phyloP scores from a whole-genome alignment of 2,797 vertebrate genomes.

The Micromesistius poutassou region DNA sequence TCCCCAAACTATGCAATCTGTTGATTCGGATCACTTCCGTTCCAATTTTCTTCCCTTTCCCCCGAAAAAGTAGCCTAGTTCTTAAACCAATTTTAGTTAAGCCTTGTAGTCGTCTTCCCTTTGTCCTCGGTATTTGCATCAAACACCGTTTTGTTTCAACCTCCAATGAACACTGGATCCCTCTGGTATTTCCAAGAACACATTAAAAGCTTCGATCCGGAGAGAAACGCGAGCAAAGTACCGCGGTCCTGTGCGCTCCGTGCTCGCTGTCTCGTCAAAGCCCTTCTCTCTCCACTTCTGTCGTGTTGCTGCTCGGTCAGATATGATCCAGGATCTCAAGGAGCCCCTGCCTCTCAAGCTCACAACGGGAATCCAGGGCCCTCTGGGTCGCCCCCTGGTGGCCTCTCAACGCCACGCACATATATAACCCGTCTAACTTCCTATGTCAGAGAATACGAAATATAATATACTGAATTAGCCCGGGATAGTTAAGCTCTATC shows the following conservation, averaged over 20 bases:
- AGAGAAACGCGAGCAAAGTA: not conserved
- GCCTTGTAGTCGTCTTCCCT: not conserved
- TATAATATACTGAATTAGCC: slow-evolving; percentile 30
- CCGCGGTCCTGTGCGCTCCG: not conserved
- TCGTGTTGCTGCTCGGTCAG: not conserved
- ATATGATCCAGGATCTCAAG: not conserved
- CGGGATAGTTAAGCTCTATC: slow-evolving; percentile 1
- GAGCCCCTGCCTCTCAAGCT: not conserved
- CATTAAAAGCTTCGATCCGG: not conserved
- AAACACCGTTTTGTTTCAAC: not conserved
- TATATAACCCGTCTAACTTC: not conserved
- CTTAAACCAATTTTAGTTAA: not conserved
- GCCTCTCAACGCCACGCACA: slow-evolving; percentile 6
- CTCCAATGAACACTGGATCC: not conserved
- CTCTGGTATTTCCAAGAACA: not conserved
- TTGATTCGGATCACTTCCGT: not conserved
- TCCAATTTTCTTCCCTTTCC: not conserved
- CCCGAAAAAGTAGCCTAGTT: not conserved
- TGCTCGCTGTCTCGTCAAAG: too few species aligned
- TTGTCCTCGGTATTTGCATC: not conserved
- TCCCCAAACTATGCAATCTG: not conserved
- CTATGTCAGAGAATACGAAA: slow-evolving; percentile 34
- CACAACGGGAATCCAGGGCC: not conserved
- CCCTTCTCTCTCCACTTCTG: not conserved
- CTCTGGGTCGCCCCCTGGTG: slow-evolving; percentile 47